Conservation (phyloP, 2,113 vertebrate genomes). For the Amazona vittata region DNA sequence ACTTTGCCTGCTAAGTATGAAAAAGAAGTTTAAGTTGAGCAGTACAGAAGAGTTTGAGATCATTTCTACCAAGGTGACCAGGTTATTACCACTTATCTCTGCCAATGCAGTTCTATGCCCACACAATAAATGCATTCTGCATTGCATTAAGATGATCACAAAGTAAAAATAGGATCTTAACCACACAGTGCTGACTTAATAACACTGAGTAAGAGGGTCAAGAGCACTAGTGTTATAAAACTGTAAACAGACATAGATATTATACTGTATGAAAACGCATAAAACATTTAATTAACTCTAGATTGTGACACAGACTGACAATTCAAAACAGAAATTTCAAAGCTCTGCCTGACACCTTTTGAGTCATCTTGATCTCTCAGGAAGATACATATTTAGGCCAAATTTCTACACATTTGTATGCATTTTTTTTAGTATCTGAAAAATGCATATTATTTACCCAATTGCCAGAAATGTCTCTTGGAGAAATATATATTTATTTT, state of each 20-base stretch:
- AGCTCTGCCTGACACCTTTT: conserved; percentile 18
- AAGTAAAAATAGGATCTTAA: neutral
- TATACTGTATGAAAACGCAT: conserved; percentile 18
- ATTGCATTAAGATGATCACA: neutral
- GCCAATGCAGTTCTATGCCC: neutral
- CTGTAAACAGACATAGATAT: neutral
- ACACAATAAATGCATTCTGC: neutral
- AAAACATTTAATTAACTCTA: conserved; percentile 38
- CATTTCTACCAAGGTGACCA: neutral
- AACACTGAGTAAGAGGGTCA: conserved; percentile 34
- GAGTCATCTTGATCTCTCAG: conserved; percentile 8
- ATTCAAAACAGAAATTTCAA: conserved; percentile 25
- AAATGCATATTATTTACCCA: conserved; percentile 66
- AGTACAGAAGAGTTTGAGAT: neutral
- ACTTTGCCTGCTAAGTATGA: neutral
- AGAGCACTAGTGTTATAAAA: neutral
- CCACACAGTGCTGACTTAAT: neutral
- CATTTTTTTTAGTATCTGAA: conserved; percentile 21
- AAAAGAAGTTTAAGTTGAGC: neutral
- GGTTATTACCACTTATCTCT: neutral
- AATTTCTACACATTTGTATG: conserved; percentile 5
- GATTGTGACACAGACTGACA: conserved; percentile 22
- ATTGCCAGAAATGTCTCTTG: conserved; percentile 40
- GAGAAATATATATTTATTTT: conserved; percentile 68
- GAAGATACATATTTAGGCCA: neutral